Conservation (phyloP, 2,113 vertebrate genomes). For the Edolisoma coerulescens region DNA sequence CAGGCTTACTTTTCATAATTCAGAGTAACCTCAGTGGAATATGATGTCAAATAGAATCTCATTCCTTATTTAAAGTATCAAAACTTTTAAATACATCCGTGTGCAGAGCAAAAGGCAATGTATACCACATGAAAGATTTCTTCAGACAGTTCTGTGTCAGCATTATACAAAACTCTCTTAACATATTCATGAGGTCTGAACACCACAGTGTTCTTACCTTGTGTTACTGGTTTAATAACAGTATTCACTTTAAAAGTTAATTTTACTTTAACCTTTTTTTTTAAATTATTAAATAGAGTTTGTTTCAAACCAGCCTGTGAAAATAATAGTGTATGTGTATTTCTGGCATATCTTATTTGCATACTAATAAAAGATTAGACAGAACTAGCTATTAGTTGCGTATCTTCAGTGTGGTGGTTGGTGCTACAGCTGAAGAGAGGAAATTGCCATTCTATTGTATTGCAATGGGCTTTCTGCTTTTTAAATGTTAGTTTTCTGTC, state of each 20-base stretch:
- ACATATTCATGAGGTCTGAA: neutral
- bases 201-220: neutral
- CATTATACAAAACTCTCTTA: neutral
- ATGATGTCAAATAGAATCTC: slow-evolving; percentile 16
- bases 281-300: neutral
- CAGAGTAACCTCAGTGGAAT: slow-evolving; percentile 4
- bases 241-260: slow-evolving; percentile 8
- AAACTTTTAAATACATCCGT: neutral
- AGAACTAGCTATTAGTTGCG: neutral
- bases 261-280: neutral
- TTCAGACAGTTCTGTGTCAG: neutral
- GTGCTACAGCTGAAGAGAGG: neutral
- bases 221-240: neutral
- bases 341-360: neutral
- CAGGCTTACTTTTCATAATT: slow-evolving; percentile 34
- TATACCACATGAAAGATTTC: neutral
- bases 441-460: neutral
- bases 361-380: neutral
- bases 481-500: neutral
- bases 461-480: neutral
- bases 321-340: neutral
- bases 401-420: neutral
- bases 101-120: neutral
- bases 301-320: neutral
- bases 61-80: slow-evolving; percentile 57